Evolutionary conservation across 2,797 vertebrate species (phyloP).

Genomic region (Pangasius mekongensis): DNA sequence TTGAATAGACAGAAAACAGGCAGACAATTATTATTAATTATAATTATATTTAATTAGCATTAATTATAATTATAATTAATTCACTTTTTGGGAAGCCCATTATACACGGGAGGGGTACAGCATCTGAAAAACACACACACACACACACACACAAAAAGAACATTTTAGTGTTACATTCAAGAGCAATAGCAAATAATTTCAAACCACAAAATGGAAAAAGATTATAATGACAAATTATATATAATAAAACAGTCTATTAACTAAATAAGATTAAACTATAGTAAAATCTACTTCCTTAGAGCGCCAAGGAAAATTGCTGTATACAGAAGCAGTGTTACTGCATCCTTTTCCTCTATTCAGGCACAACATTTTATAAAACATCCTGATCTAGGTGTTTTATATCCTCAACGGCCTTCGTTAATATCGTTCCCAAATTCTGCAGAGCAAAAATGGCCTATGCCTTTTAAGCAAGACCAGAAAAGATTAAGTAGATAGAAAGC

Average conservation of each 20-base stretch:
- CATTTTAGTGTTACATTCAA: background rate
- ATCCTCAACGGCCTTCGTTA: background rate
- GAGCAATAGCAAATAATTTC: background rate
- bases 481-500: background rate
- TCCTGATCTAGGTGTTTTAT: too few relatives aligned
- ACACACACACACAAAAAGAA: too few relatives aligned
- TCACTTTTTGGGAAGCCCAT: conserved; percentile 46
- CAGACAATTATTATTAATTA: conserved; percentile 9
- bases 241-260: background rate
- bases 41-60: conserved; percentile 9
- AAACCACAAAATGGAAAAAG: background rate
- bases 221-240: background rate
- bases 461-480: background rate
- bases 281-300: too few relatives aligned
- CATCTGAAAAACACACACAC: conserved; percentile 75
- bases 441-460: background rate
- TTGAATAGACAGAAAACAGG: background rate
- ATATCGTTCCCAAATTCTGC: background rate
- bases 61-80: conserved; percentile 26
- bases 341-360: background rate
- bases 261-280: too few relatives aligned
- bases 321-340: background rate
- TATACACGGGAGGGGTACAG: conserved; percentile 82
- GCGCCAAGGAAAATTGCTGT: background rate
- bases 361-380: background rate